Base-by-base conservation (phyloP, 2,113 vertebrate genomes). In the Poicephalus gulielmi region DNA sequence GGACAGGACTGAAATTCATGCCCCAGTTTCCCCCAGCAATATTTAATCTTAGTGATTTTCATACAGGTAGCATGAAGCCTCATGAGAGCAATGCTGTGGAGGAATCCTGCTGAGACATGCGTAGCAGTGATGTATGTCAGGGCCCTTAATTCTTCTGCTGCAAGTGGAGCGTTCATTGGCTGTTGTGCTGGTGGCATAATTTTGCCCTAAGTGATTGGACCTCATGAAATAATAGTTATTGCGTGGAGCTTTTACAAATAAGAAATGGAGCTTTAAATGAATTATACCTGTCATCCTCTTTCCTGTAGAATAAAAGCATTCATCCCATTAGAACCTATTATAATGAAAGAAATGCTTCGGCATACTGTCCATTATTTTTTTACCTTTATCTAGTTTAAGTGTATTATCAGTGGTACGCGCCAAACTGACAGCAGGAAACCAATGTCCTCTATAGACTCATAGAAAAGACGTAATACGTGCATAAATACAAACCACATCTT, bases 281-380 rank as follows among this genome's bases (percentile, higher is more conserved):
- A 94, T 95, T 97, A 83, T 86, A 92, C 88, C 88, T 88, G 92
- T 92, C 95, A 95, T 86, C 69, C 15, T 92, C 92, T 97, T 98
- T 95, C 90, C 88, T 93, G 80, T 49, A 30, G 57, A 79, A 91
- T 94, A 53, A 82, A 96, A 88, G 13, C 70, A 46, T 95, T 90
- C 37, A 70, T 95, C 76, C 60, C 19, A 7, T 96, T 96, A 94
- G 69, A 77, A 86, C 10, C 35, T 93, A n/a, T 92, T 91, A 59
- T 52, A 91, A 93, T 82, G 69, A 91, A 88, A 93, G 80, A 96
- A 94, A 82, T 6, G 27, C 46, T 96, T 94, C 22, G 75, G 28
- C 78, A 39, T 86, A 68, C 57, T 86, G 78, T 25, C 52, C 43
- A 12, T 92, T 95, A 62, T 79, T 91, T 95, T 93, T 92, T 91